Evolutionary conservation across 2,888 invertebrate species (phyloP).

Genomic region (Phortica magna): DNA sequence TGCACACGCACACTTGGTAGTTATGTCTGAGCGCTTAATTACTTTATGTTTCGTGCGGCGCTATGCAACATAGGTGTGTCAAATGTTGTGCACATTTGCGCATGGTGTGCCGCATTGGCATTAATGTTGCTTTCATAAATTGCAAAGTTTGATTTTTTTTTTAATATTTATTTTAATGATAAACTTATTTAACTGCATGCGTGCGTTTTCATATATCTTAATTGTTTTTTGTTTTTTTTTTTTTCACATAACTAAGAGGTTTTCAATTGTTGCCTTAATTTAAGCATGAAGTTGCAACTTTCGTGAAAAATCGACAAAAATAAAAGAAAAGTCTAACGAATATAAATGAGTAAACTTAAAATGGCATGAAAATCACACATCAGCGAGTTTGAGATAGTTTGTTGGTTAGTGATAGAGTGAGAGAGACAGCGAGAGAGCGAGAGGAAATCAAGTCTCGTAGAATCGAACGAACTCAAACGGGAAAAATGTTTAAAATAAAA

Average conservation of each 20-base stretch:
- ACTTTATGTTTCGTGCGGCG: no score
- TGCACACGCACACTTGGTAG: no score
- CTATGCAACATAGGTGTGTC: no score
- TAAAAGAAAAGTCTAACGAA: neutral
- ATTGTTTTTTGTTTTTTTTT: slow-evolving; percentile 36
- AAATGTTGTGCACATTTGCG: no score
- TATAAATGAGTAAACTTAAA: slow-evolving; percentile 8
- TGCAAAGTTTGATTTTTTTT: neutral
- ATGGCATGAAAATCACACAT: neutral
- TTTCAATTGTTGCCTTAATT: slow-evolving; percentile 30
- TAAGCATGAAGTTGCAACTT: neutral
- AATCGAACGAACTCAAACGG: neutral
- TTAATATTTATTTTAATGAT: neutral
- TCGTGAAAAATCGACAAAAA: slow-evolving; percentile 26
- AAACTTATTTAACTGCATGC: slow-evolving; percentile 26
- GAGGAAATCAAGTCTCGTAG: neutral
- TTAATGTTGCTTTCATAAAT: neutral
- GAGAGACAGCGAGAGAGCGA: slow-evolving; percentile 22
- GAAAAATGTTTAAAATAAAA: neutral
- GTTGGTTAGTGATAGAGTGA: slow-evolving; percentile 31
- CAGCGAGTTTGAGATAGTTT: slow-evolving; percentile 26
- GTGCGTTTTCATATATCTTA: slow-evolving; percentile 32
- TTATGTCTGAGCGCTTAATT: no score
- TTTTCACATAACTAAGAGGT: slow-evolving; percentile 7
- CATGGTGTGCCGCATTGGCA: no score